Conservation (phyloP, 2,888 invertebrate species). For the Cartodere bifasciata region DNA sequence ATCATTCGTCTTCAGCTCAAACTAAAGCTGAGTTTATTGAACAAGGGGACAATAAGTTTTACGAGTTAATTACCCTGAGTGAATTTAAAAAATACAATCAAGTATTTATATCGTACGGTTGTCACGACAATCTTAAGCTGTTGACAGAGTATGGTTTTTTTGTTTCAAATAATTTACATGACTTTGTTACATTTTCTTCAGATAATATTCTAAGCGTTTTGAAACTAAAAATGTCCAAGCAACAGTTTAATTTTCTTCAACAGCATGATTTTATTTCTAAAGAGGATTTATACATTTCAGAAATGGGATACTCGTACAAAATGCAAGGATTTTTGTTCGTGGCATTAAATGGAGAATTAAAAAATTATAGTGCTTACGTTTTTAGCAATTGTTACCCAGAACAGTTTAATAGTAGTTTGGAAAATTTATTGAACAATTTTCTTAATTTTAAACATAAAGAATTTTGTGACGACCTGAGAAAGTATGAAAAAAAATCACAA, state of each 20-base stretch:
- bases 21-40: conserved; percentile 35
- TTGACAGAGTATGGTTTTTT: conserved; percentile 81
- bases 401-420: background rate
- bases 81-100: conserved; percentile 51
- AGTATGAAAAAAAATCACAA: background rate
- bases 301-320: conserved; percentile 53
- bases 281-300: conserved; percentile 50
- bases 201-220: conserved; percentile 17
- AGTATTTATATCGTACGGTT: conserved; percentile 82
- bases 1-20: conserved; percentile 56
- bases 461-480: conserved; percentile 2
- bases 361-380: conserved; percentile 4
- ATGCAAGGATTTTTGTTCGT: conserved; percentile 35
- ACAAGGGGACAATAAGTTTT: conserved; percentile 28
- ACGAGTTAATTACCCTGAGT: conserved; percentile 41
- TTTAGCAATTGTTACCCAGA: conserved; percentile 4
- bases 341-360: background rate
- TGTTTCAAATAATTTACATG: conserved; percentile 21
- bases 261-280: conserved; percentile 41
- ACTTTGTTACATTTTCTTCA: conserved; percentile 17
- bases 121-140: conserved; percentile 68
- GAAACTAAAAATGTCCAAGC: conserved; percentile 19
- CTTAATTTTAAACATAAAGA: conserved; percentile 4
- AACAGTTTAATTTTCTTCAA: conserved; percentile 47
- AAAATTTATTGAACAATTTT: background rate